phyloP scores from a whole-genome alignment of 2,888 invertebrate species.

The Clusia tigrina region DNA sequence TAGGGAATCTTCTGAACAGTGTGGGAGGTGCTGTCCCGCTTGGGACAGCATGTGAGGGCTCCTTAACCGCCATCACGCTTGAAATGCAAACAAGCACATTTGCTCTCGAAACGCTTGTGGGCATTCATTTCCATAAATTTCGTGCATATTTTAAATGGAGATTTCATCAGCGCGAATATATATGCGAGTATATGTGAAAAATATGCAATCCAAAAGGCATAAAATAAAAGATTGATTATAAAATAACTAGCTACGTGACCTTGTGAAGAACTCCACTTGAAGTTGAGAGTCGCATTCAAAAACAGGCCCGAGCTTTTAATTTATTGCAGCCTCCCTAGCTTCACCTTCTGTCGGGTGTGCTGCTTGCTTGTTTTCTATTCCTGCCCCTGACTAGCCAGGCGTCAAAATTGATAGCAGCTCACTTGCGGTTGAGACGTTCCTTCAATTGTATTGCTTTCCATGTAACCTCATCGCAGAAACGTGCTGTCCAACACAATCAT shows the following conservation, averaged over 20 bases:
- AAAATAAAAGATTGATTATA: too few relatives aligned
- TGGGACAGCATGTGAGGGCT: not conserved
- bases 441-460: not conserved
- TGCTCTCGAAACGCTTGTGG: slow-evolving; percentile 24
- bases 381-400: not conserved
- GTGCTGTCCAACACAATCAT: slow-evolving; percentile 58
- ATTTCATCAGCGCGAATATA: too few relatives aligned
- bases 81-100: not conserved
- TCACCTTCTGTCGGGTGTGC: too few relatives aligned
- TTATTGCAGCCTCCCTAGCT: not conserved
- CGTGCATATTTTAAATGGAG: too few relatives aligned
- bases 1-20: not conserved
- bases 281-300: too few relatives aligned
- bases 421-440: not conserved
- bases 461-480: slow-evolving; percentile 49
- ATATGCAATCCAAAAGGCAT: too few relatives aligned
- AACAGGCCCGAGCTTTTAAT: too few relatives aligned
- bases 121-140: slow-evolving; percentile 32
- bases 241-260: too few relatives aligned
- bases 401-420: slow-evolving; percentile 4
- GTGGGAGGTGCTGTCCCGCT: too few relatives aligned
- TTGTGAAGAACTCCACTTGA: too few relatives aligned
- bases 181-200: too few relatives aligned
- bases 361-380: too few relatives aligned
- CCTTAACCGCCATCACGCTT: not conserved